Evolutionary conservation across 2,888 invertebrate genomes (phyloP), one percentile per base, ranked within the genome.

Genomic region (Malachius bipustulatus): DNA sequence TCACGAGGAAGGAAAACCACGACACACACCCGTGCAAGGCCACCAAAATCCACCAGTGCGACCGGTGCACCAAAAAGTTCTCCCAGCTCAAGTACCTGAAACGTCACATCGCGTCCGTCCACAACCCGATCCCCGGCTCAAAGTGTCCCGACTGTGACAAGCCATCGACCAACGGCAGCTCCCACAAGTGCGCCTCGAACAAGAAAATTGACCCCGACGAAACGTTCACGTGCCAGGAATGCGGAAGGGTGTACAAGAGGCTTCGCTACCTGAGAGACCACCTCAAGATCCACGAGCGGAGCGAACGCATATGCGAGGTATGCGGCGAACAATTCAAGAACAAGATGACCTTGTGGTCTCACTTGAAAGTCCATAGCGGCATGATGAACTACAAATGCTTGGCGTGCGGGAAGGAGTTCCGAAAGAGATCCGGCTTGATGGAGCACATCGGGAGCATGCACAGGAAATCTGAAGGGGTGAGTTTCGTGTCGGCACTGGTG

Each of bases 1-100:
- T 67, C 51, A 56, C 60, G 14, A 54, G 66, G 24, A 60, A 61
- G 39, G 67, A 67, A 49, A 62, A 57, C 44, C 49, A 64, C 32
- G 42, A 53, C 29, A 43, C 53, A 10, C 60, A 63, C 44, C 41
- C 50, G 19, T 65, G 64, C 43, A 51, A 48, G 14, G 34, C 44
- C 14, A 42, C 45, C 31, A 49, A 47, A 31, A 41, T 45, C 24
- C 38, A 47, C n/a, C 41, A 48, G 33, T 55, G 55, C 35, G 31
- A 40, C 3, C 32, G 43, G 4, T 55, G 54, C 26, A 37, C 42
- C 1, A 19, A 19, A n/a, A n/a, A 8, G 24, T 19, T 19, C n/a
- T n/a, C 24, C 6, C 24, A 19, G 24, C 6, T n/a, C n/a, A 19
- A 19, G n/a, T 19, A 19, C 24, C 24, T 19, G 6, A 19, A n/a